A percentile compares a stretch with the other conserved stretches of the same genome.
Conservation (phyloP, 2,888 invertebrate species). For the Pyrrhia umbra region DNA sequence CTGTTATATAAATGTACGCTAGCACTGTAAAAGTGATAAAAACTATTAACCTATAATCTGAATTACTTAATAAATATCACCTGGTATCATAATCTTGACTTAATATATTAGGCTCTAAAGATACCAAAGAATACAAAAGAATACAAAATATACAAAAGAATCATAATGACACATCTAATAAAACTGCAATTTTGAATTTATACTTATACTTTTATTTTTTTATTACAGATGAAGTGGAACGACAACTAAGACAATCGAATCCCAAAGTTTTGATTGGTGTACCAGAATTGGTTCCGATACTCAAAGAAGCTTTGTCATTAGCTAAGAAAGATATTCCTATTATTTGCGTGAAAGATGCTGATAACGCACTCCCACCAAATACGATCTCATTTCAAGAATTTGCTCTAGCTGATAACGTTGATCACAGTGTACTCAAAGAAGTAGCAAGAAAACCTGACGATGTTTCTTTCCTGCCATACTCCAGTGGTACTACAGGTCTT, state of each 20-base stretch:
- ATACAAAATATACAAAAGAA: no score
- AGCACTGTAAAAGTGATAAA: no score
- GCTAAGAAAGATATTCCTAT: conserved; percentile 87
- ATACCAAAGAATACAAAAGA: no score
- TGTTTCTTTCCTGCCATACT: conserved; percentile 93
- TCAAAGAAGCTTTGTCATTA: conserved; percentile 84
- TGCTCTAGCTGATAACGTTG: conserved; percentile 82
- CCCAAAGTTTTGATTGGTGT: conserved; percentile 91
- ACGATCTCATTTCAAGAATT: conserved; percentile 91
- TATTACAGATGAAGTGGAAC: conserved; percentile 92
- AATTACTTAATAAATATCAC: no score
- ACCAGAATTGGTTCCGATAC: conserved; percentile 82
- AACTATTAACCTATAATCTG: no score
- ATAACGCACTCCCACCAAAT: conserved; percentile 79
- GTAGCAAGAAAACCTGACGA: conserved; percentile 85
- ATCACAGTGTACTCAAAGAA: conserved; percentile 84
- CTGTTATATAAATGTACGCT: no score
- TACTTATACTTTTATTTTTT: no score
- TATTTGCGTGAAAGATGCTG: conserved; percentile 72
- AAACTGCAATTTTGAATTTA: no score
- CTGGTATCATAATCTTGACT: no score
- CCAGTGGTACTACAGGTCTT: conserved; percentile 95
- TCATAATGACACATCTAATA: no score
- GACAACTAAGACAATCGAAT: conserved; percentile 90
- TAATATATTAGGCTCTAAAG: no score